These are phyloP conservation scores for Tromatobia lineatoria DNA, from an alignment of 2,888 invertebrate genomes.

Conservation along the genomic window DNA sequence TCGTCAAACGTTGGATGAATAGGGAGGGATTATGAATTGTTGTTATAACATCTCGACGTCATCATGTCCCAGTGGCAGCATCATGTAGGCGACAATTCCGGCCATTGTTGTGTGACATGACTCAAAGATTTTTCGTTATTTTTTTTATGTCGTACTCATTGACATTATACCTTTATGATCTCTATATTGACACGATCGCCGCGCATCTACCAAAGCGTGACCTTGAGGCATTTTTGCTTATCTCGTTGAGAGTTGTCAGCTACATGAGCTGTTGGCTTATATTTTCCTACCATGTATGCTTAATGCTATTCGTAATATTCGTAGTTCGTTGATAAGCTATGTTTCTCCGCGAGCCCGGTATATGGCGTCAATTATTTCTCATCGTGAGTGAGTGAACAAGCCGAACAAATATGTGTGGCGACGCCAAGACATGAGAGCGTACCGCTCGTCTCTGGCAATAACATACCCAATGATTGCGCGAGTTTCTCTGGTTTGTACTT, in stretches of 20 bases:
- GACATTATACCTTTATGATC: too few relatives aligned
- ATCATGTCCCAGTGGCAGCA: too few relatives aligned
- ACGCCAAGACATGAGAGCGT: conserved; percentile 1
- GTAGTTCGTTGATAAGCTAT: background rate
- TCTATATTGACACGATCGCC: too few relatives aligned
- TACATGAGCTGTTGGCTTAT: background rate
- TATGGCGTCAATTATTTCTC: too few relatives aligned
- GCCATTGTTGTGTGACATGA: too few relatives aligned
- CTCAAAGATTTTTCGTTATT: too few relatives aligned
- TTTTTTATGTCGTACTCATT: too few relatives aligned
- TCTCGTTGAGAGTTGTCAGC: background rate
- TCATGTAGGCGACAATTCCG: too few relatives aligned
- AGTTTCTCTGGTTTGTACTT: conserved; percentile 14
- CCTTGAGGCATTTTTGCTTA: background rate
- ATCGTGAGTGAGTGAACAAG: conserved; percentile 36
- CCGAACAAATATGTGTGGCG: conserved; percentile 52
- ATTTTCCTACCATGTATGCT: background rate
- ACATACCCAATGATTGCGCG: conserved; percentile 30
- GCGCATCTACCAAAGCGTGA: background rate
- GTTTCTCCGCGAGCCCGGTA: background rate
- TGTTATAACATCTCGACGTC: too few relatives aligned
- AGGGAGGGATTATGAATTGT: too few relatives aligned
- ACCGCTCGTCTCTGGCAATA: too few relatives aligned
- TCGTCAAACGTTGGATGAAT: too few relatives aligned
- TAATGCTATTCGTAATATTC: conserved; percentile 1